Base-by-base conservation (phyloP, 2,888 invertebrate species). In the Malthinus flaveolus region DNA sequence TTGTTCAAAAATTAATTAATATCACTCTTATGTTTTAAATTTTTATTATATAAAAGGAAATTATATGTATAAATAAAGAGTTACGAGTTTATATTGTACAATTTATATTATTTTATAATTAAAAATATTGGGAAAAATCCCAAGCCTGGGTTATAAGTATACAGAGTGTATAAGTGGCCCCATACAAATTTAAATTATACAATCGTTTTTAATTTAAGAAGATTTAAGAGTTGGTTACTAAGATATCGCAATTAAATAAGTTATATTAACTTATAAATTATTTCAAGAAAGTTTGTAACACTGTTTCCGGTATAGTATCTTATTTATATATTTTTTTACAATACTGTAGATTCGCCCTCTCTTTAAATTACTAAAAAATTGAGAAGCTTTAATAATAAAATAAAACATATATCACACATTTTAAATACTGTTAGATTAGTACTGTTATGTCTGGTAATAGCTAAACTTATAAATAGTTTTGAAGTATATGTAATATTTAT, bases 281-380 rank as follows among this genome's bases (percentile, higher is more conserved):
- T 11, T 35, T 4, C 23, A 23, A 23, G 23, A 23, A 23, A 23
- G 23, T 23, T 23, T 23, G 23, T 23, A 50, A 56, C 56, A 49
- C 49, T 56, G 56, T 57, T 57, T 42, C 57, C 57, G 57, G 48
- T 52, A 39, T 57, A 52, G 46, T 51, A 52, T 57, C 51, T 51
- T 51, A 47, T 13, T 56, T 50, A 44, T 50, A 56, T 23, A 23
- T 32, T 31, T 46, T 34, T 56, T 56, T 37, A 47, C 39, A 57
- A 34, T 48, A 45, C 46, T 9, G 33, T 45, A 35, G 32, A 15
- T 42, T 39, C 37, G 44, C 33, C 23, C 23, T 23, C 5, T 2
- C 23, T 23, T 23, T 23, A 23, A 23, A 3, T 23, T 23, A 23
- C 23, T 23, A 23, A 23, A 23, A 23, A 5, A 23, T 23, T n/a